Evolutionary conservation across 1,140 invertebrate species (phyloP).

Genomic region (Antheraea pernyi): DNA sequence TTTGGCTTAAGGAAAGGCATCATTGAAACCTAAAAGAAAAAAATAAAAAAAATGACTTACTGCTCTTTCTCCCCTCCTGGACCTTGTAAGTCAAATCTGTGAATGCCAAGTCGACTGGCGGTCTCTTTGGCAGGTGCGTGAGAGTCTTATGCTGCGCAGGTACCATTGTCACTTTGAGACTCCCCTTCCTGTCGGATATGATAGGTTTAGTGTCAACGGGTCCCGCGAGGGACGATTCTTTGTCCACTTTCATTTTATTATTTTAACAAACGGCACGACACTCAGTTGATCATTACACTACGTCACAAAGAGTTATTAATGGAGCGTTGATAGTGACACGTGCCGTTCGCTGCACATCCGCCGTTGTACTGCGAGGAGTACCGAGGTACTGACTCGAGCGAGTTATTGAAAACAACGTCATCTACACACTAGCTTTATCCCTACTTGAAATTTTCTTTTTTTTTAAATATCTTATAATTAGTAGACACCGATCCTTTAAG

Average conservation of each 20-base stretch:
- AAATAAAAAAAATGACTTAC: conserved; percentile 81
- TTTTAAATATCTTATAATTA: no score
- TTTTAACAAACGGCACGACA: conserved; percentile 43
- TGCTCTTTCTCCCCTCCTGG: conserved; percentile 87
- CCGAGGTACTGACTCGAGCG: not conserved
- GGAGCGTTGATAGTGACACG: conserved; percentile 21
- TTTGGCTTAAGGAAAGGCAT: not conserved
- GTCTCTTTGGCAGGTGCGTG: conserved; percentile 90
- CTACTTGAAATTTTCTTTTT: no score
- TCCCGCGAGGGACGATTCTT: conserved; percentile 44
- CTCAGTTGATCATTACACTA: conserved; percentile 47
- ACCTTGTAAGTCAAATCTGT: conserved; percentile 91
- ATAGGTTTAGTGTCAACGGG: conserved; percentile 64
- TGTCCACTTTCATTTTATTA: conserved; percentile 66
- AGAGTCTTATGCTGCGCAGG: conserved; percentile 87
- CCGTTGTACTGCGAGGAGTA: conserved; percentile 5
- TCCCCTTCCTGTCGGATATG: conserved; percentile 77
- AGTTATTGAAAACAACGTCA: not conserved
- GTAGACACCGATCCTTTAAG: no score
- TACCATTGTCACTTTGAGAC: conserved; percentile 82
- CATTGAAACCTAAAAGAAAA: not conserved
- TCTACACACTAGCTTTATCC: no score
- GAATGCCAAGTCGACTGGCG: conserved; percentile 93
- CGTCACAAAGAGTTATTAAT: conserved; percentile 54
- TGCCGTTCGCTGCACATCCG: conserved; percentile 11